A percentile compares a stretch with the other conserved stretches of the same genome.
phyloP scores from a whole-genome alignment of 1,140 invertebrate species.

The Sitobion miscanthi region DNA sequence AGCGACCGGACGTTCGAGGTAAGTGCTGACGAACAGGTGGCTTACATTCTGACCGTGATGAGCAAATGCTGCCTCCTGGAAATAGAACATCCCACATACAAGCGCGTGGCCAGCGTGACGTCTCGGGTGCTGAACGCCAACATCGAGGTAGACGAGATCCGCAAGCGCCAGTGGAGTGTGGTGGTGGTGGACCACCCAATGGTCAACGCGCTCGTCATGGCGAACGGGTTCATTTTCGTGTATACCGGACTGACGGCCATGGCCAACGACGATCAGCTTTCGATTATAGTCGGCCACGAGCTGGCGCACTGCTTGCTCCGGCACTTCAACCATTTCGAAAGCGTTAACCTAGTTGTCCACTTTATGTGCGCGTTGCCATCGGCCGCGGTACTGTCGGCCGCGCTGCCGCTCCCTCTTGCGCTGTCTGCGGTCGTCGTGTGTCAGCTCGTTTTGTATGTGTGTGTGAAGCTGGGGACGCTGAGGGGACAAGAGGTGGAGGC shows the following conservation, averaged over 20 bases:
- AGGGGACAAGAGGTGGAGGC: not conserved
- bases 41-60: rapidly evolving
- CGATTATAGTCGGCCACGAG: not conserved
- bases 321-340: not conserved
- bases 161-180: not conserved
- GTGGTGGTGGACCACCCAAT: not conserved
- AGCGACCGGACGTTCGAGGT: not conserved
- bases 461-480: rapidly evolving
- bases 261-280: not conserved
- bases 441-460: not conserved
- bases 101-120: not conserved
- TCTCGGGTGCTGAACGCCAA: not conserved
- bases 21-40: not conserved
- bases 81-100: not conserved
- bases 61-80: not conserved
- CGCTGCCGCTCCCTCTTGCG: not conserved
- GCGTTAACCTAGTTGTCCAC: not conserved
- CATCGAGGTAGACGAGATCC: not conserved
- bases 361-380: no score
- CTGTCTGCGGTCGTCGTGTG: rapidly evolving
- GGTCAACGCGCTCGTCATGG: not conserved
- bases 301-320: not conserved
- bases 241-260: not conserved
- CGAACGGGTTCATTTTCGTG: not conserved
- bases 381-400: rapidly evolving